Percentiles rank a stretch among this genome's conserved stretches.
Conservation (phyloP, 2,888 invertebrate genomes). For the Plagodis dolabraria region DNA sequence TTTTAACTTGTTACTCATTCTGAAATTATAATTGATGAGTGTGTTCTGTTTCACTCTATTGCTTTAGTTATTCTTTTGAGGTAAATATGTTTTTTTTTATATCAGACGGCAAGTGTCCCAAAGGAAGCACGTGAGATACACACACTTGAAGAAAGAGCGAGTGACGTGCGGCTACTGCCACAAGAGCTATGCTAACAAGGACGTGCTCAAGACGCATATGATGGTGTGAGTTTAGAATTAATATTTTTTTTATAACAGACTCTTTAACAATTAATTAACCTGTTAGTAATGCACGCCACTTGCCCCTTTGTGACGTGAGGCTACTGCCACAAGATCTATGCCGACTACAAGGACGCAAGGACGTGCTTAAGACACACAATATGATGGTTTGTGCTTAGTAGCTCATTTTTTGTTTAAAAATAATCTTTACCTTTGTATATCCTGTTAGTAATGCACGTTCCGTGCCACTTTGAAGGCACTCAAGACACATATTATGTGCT, state of each 20-base stretch:
- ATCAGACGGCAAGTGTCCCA: conserved; percentile 54
- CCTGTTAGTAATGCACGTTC: too few relatives aligned
- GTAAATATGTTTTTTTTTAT: not conserved
- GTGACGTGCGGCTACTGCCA: conserved; percentile 59
- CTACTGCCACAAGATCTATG: conserved; percentile 58
- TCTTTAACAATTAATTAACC: too few relatives aligned
- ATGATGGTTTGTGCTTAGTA: too few relatives aligned
- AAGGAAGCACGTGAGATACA: conserved; percentile 55
- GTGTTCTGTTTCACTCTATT: too few relatives aligned
- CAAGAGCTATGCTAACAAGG: conserved; percentile 57
- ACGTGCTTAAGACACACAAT: too few relatives aligned
- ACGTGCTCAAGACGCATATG: conserved; percentile 58
- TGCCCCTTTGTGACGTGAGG: conserved; percentile 42
- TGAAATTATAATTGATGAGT: too few relatives aligned
- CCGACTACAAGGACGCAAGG: conserved; percentile 51
- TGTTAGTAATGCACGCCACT: too few relatives aligned
- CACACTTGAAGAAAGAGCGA: conserved; percentile 48
- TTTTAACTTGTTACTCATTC: too few relatives aligned
- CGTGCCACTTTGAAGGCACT: conserved; percentile 34
- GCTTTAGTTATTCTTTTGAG: too few relatives aligned
- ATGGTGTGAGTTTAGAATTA: conserved; percentile 50
- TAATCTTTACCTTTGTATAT: too few relatives aligned
- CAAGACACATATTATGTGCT: conserved; percentile 61
- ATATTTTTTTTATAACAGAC: too few relatives aligned
- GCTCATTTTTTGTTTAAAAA: too few relatives aligned